Evolutionary conservation across 2,797 vertebrate genomes (phyloP).

Genomic region (Liasis olivaceus): DNA sequence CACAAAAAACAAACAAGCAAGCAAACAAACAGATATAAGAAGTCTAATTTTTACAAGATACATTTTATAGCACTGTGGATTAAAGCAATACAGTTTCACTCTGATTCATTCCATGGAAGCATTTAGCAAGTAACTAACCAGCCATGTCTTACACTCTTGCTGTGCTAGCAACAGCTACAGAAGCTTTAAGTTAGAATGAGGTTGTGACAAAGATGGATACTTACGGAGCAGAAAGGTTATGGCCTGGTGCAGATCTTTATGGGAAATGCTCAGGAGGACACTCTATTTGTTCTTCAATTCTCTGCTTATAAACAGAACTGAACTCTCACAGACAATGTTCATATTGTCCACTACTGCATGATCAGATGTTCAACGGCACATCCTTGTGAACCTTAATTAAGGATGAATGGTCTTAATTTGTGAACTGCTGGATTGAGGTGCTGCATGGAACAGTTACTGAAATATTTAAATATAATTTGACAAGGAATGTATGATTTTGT

Average conservation of each 20-base stretch:
- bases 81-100: not conserved
- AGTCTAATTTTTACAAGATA: not conserved
- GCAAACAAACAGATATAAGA: not conserved
- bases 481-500: not conserved
- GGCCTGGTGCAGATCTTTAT: slow-evolving; percentile 39
- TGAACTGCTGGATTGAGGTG: not conserved
- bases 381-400: slow-evolving; percentile 16
- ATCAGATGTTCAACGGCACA: slow-evolving; percentile 11
- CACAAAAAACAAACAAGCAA: not conserved
- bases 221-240: slow-evolving; percentile 16
- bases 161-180: not conserved
- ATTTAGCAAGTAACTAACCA: not conserved
- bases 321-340: not conserved
- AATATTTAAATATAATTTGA: not conserved
- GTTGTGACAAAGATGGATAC: not conserved
- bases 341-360: slow-evolving; percentile 36
- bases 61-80: not conserved
- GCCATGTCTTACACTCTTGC: not conserved
- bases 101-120: not conserved
- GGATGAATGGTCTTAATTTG: slow-evolving; percentile 33
- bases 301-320: slow-evolving; percentile 27
- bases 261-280: slow-evolving; percentile 28
- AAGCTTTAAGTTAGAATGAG: not conserved
- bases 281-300: slow-evolving; percentile 3
- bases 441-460: not conserved